A percentile compares a stretch with the other conserved stretches of the same genome.
These are phyloP conservation scores for Biston stratarius DNA, from an alignment of 2,888 invertebrate genomes.

Conservation along the genomic window DNA sequence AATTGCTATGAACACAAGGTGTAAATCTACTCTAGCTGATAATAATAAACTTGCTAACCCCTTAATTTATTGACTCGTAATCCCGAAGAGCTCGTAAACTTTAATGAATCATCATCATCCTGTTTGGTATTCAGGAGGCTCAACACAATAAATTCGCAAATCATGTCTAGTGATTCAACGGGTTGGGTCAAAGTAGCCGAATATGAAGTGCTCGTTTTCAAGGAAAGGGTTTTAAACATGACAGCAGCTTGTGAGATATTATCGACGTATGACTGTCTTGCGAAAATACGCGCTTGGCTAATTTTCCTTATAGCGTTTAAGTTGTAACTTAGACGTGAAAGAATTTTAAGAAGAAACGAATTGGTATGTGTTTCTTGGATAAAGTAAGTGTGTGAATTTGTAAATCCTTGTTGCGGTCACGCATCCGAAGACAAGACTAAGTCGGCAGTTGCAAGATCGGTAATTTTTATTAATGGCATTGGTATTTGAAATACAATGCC, in stretches of 20 bases:
- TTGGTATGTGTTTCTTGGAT: neutral
- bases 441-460: too few relatives aligned
- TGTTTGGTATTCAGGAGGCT: slow-evolving; percentile 73
- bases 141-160: slow-evolving; percentile 73
- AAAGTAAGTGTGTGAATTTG: neutral
- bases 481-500: too few relatives aligned
- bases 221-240: slow-evolving; percentile 60
- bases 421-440: too few relatives aligned
- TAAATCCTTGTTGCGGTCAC: too few relatives aligned
- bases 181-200: slow-evolving; percentile 52
- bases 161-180: slow-evolving; percentile 76
- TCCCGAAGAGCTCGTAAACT: slow-evolving; percentile 40
- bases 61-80: slow-evolving; percentile 42
- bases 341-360: neutral
- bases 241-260: slow-evolving; percentile 60
- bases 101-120: slow-evolving; percentile 62
- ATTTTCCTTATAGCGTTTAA: slow-evolving; percentile 36
- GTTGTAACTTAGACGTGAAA: neutral
- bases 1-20: slow-evolving; percentile 19
- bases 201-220: slow-evolving; percentile 61
- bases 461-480: too few relatives aligned
- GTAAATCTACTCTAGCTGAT: slow-evolving; percentile 37
- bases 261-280: slow-evolving; percentile 60
- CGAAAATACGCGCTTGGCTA: slow-evolving; percentile 44
- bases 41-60: slow-evolving; percentile 32